phyloP scores from a whole-genome alignment of 2,888 invertebrate species.

The Morpho deidamia region DNA sequence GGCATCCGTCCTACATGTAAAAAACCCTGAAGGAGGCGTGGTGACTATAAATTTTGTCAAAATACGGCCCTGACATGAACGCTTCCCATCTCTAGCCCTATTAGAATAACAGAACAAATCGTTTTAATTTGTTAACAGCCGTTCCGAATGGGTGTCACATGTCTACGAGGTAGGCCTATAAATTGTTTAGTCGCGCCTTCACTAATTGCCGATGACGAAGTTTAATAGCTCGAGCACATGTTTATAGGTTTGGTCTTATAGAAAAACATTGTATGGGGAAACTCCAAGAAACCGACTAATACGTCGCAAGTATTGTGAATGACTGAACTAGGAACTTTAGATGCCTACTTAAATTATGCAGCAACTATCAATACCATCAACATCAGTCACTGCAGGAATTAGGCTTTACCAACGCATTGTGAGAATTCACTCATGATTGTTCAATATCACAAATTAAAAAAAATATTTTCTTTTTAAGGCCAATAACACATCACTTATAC shows the following conservation, averaged over 20 bases:
- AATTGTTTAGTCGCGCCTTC: constrained; percentile 67
- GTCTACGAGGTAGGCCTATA: constrained; percentile 53
- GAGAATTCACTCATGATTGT: no score
- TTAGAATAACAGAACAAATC: constrained; percentile 78
- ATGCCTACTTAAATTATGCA: no score
- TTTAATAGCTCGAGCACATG: constrained; percentile 71
- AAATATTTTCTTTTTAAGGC: no score
- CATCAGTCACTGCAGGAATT: no score
- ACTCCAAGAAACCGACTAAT: neutral
- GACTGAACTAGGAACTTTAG: no score
- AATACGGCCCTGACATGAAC: constrained; percentile 68
- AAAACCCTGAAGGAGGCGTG: constrained; percentile 66
- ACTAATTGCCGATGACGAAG: constrained; percentile 74
- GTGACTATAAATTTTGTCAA: constrained; percentile 77
- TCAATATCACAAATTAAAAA: no score
- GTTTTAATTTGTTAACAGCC: constrained; percentile 76
- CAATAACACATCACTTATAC: no score
- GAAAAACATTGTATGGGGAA: constrained; percentile 17
- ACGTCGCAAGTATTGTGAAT: no score
- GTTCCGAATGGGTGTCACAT: constrained; percentile 71
- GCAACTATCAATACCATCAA: no score
- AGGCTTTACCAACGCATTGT: no score
- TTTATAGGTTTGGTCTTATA: constrained; percentile 46
- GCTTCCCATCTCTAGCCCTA: constrained; percentile 72
- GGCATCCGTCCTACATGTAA: constrained; percentile 57